Conservation (phyloP, 1,140 invertebrate species). For the Dinothrombium tinctorium region DNA sequence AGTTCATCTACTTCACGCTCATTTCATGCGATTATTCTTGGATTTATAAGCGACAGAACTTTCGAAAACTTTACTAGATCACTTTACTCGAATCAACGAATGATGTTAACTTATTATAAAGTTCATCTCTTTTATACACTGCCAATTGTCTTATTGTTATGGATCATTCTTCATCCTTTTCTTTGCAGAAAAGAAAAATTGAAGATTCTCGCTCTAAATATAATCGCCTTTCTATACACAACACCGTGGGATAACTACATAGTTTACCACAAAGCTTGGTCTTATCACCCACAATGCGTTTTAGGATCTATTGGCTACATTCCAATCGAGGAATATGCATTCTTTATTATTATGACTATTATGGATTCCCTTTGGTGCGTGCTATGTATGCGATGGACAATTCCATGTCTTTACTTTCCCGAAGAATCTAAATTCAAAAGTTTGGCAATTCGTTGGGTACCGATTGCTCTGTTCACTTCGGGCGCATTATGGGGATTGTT, state of each 20-base stretch:
- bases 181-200: background rate
- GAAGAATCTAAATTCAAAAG: background rate
- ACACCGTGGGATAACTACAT: slow-evolving; percentile 2
- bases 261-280: background rate
- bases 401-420: background rate
- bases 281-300: background rate
- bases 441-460: background rate
- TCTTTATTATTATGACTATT: background rate
- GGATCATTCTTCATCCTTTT: background rate
- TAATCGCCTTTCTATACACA: background rate
- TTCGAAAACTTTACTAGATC: too few relatives aligned
- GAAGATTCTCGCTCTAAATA: background rate
- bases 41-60: too few relatives aligned
- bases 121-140: background rate
- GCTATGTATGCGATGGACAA: background rate
- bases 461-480: background rate
- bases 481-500: too few relatives aligned
- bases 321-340: slow-evolving; percentile 1
- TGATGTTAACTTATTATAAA: slow-evolving; percentile 1
- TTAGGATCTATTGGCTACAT: background rate
- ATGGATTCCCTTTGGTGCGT: background rate
- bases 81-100: too few relatives aligned
- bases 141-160: background rate
- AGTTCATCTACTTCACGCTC: too few relatives aligned
- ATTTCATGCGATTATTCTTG: too few relatives aligned